Percentiles rank a stretch among this genome's conserved stretches.
These are phyloP conservation scores for Capra hircus DNA, from an alignment of 2,113 vertebrate genomes.

Conservation along the genomic window DNA sequence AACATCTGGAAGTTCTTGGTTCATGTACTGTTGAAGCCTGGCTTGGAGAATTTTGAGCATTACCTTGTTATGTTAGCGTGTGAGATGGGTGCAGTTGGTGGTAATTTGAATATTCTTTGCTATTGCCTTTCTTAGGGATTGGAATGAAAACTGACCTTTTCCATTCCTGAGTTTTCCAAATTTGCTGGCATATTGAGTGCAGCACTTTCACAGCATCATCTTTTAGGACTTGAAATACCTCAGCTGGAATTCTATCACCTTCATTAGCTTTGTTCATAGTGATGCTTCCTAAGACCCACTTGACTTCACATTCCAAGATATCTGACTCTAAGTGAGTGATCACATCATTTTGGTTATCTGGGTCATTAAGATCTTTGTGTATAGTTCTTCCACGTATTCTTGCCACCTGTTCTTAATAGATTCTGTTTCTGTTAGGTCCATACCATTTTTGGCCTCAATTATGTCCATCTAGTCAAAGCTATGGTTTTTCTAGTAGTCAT, in stretches of 20 bases:
- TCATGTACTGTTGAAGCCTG: not conserved
- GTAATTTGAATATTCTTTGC: not conserved
- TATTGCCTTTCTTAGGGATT: not conserved
- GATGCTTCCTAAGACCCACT: not conserved
- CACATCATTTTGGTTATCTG: not conserved
- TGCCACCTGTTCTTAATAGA: not conserved
- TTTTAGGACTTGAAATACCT: not conserved
- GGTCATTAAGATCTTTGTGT: not conserved
- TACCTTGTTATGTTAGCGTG: not conserved
- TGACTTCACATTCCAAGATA: not conserved
- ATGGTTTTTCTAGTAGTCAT: too few relatives aligned
- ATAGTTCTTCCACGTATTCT: not conserved
- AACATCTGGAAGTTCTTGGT: accelerated
- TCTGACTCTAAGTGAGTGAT: not conserved
- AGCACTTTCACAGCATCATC: not conserved
- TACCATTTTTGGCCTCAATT: not conserved
- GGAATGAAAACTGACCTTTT: not conserved
- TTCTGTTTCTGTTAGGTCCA: not conserved
- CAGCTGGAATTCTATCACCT: not conserved
- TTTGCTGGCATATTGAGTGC: not conserved
- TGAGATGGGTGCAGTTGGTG: not conserved
- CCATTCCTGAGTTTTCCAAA: not conserved
- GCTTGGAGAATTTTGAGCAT: not conserved
- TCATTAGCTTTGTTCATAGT: not conserved
- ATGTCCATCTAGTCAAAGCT: not conserved